Evolutionary conservation across 2,888 invertebrate genomes (phyloP).

Genomic region (Drosophila mimica): DNA sequence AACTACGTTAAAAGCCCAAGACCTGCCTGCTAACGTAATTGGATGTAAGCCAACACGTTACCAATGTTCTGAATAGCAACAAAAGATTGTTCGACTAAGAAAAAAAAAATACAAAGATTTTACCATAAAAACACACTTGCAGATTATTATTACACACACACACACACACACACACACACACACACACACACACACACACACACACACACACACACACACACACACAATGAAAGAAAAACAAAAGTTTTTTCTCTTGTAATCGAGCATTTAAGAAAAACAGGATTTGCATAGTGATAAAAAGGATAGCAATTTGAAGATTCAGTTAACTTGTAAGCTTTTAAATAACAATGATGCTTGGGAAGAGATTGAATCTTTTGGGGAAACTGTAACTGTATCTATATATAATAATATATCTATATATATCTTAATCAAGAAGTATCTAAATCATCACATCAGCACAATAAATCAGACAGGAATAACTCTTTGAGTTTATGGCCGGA

Average conservation of each 20-base stretch:
- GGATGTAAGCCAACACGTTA: conserved; percentile 9
- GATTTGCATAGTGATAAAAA: neutral
- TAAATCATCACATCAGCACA: neutral
- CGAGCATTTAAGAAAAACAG: neutral
- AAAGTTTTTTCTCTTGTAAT: conserved; percentile 6
- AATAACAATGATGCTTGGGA: neutral
- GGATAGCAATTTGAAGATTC: neutral
- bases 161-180: neutral
- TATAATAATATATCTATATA: too few relatives aligned
- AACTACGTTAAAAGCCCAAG: neutral
- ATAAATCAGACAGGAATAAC: conserved; percentile 5
- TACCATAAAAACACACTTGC: neutral
- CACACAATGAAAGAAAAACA: neutral
- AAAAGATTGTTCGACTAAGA: neutral
- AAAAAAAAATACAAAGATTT: neutral
- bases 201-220: neutral
- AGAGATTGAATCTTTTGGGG: neutral
- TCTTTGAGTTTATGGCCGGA: conserved; percentile 6
- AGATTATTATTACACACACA: conserved; percentile 3
- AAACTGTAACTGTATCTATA: neutral
- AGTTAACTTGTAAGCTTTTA: neutral
- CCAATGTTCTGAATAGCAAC: conserved; percentile 1
- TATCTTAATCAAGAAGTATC: too few relatives aligned
- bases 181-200: too few relatives aligned
- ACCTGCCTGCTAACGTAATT: neutral